These are phyloP conservation scores for Ecdyonurus torrentis DNA, from an alignment of 2,888 invertebrate genomes.

Conservation along the genomic window DNA sequence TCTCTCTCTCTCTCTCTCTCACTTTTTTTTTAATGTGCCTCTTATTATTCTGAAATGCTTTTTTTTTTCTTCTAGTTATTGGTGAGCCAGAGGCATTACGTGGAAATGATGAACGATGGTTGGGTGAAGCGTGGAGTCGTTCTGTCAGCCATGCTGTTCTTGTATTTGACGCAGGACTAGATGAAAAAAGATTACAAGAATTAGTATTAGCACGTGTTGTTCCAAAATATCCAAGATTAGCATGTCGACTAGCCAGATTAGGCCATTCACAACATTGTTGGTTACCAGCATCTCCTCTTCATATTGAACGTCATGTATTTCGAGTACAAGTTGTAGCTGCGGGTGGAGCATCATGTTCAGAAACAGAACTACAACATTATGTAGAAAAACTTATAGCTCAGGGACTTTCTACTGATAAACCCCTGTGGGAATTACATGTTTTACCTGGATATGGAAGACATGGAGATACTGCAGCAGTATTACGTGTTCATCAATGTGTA, in stretches of 20 bases:
- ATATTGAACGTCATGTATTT: constrained; percentile 28
- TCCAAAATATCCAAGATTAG: constrained; percentile 28
- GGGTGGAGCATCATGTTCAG: constrained; percentile 6
- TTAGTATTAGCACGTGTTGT: constrained; percentile 28
- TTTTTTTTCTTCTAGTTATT: no score
- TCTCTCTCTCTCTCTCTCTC: no score
- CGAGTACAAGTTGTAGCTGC: not conserved
- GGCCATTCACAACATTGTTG: constrained; percentile 25
- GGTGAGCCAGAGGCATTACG: constrained; percentile 19
- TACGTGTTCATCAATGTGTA: constrained; percentile 32
- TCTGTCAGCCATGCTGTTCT: constrained; percentile 31
- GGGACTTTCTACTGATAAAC: constrained; percentile 25
- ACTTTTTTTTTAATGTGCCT: no score
- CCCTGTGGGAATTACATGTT: constrained; percentile 36
- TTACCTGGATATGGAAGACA: constrained; percentile 25
- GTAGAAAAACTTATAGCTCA: constrained; percentile 27
- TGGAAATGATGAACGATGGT: constrained; percentile 29
- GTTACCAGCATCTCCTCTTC: constrained; percentile 29
- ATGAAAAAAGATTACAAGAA: constrained; percentile 26
- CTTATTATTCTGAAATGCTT: no score
- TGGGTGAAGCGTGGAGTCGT: constrained; percentile 22
- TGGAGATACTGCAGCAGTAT: constrained; percentile 27
- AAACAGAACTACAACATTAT: constrained; percentile 27
- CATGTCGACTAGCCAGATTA: constrained; percentile 25
- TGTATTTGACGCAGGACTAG: constrained; percentile 30